Base-by-base conservation (phyloP, 2,888 invertebrate genomes). In the Drosophila quinaria region DNA sequence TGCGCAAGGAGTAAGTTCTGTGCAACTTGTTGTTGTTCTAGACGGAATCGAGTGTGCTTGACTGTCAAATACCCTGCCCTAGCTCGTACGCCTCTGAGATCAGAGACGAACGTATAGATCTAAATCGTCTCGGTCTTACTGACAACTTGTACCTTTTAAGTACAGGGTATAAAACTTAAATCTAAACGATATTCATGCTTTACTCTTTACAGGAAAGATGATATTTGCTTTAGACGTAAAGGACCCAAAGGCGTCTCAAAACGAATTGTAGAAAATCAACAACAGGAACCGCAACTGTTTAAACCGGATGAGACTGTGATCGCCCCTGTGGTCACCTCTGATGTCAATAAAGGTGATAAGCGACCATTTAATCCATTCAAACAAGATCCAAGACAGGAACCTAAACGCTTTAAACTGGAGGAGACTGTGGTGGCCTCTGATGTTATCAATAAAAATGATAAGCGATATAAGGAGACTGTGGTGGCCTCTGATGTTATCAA, bases 171-270 rank as follows among this genome's bases (percentile, higher is more conserved):
- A 29, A 29, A 8, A 29, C 29, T 29, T 8, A 29, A 37, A 51
- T 17, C 37, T 33, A 37, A 31, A 3, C 9, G 3, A n/a, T 39
- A 15, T 39, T 39, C 8, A 17, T 39, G 37, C 5, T 22, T 42
- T 1, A 11, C 1, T 44, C 52, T 11, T 35, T 63, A 29, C 52
- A 91, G 92, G 58, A 91, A 90, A 52, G 92, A 92, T 74, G 90
- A 92, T 59, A 80, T 92, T 3, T 91, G 91, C 59, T 92, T 92
- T 15, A 79, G 92, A 15, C 89, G 92, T 1, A 90, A 81, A 41
- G 64, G 62, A 3, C 65, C 65, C 0, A 47, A 29, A 29, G 29
- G 6, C 29, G 46, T 42, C 3, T 1, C 33, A 11, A 54, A 58
- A 3, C 8, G 17, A 9, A 9, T 22, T 8, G 33, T 42, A 9